phyloP scores from a whole-genome alignment of 2,888 invertebrate genomes.

The Chrysolina americana region DNA sequence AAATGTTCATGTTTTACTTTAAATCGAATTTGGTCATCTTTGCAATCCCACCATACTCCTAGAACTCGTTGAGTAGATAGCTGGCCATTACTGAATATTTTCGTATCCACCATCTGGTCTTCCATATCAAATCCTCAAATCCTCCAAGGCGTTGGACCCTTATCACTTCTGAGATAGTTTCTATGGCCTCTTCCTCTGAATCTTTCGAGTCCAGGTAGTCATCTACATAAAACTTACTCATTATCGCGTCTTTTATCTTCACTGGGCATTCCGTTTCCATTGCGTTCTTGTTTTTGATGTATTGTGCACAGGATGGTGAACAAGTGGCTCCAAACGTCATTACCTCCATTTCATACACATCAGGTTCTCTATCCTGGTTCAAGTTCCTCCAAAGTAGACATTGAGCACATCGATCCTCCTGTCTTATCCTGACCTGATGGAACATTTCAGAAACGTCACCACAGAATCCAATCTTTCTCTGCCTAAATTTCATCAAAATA shows the following conservation, averaged over 20 bases:
- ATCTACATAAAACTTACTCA: neutral
- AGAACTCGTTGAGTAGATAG: neutral
- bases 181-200: neutral
- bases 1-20: neutral
- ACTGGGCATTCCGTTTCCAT: conserved; percentile 6
- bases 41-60: conserved; percentile 18
- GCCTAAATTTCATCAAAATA: neutral
- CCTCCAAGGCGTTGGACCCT: neutral
- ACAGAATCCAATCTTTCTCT: conserved; percentile 4
- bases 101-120: neutral
- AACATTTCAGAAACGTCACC: conserved; percentile 21
- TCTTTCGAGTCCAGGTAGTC: neutral
- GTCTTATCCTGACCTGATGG: conserved; percentile 7
- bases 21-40: conserved; percentile 3
- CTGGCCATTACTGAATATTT: neutral
- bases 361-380: neutral
- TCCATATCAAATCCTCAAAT: neutral
- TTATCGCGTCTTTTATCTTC: neutral
- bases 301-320: conserved; percentile 1
- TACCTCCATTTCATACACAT: conserved; percentile 5
- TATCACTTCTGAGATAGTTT: neutral
- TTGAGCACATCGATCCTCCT: conserved; percentile 8
- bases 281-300: conserved; percentile 4
- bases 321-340: neutral
- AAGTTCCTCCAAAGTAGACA: conserved; percentile 6